Conservation (phyloP, 2,113 vertebrate species). For the Colaptes auratus region DNA sequence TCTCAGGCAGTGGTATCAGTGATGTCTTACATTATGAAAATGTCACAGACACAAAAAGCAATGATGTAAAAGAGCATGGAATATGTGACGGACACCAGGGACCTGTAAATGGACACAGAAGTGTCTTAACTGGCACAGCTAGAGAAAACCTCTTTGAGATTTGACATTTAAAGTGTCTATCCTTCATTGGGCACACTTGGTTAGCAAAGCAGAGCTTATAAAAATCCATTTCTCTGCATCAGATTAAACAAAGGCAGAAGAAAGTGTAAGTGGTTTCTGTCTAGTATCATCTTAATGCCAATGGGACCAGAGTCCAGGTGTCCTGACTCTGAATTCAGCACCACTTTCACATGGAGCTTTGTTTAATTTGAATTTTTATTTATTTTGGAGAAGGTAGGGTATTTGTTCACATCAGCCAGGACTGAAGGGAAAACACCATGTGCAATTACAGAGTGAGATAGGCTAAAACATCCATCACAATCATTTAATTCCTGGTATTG, state of each 20-base stretch:
- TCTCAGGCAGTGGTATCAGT: background rate
- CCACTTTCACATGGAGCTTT: background rate
- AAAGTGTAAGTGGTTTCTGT: background rate
- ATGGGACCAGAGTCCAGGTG: background rate
- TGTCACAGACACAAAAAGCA: background rate
- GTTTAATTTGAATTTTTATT: background rate
- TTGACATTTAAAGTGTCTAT: background rate
- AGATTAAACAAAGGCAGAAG: background rate
- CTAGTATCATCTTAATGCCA: background rate
- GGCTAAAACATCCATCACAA: background rate
- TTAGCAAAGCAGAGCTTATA: slow-evolving; percentile 5
- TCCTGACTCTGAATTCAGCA: background rate
- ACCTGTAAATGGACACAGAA: background rate
- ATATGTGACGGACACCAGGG: background rate
- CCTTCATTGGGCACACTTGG: background rate
- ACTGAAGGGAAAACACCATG: background rate
- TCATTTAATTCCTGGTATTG: background rate
- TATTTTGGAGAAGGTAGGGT: background rate
- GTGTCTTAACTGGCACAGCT: background rate
- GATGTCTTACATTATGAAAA: background rate
- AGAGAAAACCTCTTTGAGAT: background rate
- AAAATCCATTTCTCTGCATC: background rate
- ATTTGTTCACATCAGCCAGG: background rate
- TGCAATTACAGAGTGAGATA: background rate
- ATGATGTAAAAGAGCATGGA: background rate